Conservation (phyloP, 2,113 vertebrate genomes). For the Vimba vimba region DNA sequence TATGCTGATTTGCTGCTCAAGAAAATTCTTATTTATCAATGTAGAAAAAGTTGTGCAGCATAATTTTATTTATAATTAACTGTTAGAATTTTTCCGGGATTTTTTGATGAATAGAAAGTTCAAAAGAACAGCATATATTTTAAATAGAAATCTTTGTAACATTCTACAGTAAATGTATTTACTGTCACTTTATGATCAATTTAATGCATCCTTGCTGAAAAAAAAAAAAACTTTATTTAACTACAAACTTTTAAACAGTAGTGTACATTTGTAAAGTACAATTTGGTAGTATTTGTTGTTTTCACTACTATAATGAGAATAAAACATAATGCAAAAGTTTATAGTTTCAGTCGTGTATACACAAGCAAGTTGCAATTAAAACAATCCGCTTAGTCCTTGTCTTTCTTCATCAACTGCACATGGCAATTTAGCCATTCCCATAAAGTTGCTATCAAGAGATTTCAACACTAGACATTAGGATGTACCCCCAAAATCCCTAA, state of each 20-base stretch:
- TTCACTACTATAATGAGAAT: background rate
- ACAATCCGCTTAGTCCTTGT: background rate
- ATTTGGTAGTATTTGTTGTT: background rate
- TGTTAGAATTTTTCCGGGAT: too few species aligned
- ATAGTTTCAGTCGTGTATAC: background rate
- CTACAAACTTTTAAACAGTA: background rate
- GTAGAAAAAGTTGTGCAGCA: background rate
- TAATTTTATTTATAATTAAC: background rate
- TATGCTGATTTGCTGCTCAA: background rate
- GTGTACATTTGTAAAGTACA: background rate
- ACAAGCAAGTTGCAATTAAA: background rate
- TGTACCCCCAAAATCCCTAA: background rate
- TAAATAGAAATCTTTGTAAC: background rate
- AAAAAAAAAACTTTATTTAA: background rate
- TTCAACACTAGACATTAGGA: slow-evolving; percentile 10
- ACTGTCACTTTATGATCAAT: background rate
- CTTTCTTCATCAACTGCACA: background rate
- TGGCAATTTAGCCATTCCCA: background rate
- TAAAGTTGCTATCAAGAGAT: background rate
- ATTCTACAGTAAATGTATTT: background rate
- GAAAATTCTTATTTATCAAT: background rate
- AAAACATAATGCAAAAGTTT: background rate
- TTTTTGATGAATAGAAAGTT: background rate
- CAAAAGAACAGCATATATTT: background rate
- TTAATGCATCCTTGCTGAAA: background rate